Base-by-base conservation (phyloP, 2,113 vertebrate genomes). In the Mobula birostris region DNA sequence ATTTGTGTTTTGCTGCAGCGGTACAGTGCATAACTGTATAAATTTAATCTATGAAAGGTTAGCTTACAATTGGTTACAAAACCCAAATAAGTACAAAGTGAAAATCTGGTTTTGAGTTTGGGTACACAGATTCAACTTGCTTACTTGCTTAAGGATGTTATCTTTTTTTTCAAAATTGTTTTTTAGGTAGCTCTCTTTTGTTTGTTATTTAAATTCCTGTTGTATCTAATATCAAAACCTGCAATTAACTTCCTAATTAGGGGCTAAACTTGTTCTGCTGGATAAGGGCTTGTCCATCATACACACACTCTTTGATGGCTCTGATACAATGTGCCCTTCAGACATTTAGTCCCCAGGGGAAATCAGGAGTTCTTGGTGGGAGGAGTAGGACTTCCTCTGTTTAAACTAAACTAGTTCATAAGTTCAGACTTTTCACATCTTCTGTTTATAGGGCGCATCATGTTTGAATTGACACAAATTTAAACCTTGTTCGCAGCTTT, bases 171-270 rank as follows among this genome's bases (percentile, higher is more conserved):
- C 24, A 24, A 92, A 92, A 40, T 74, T 56, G 32, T 70, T 74
- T 72, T 93, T 17, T 74, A 74, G 32, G 32, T 72, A 72, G n/a
- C 27, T 92, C 68, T 48, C 68, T 72, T 92, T 70, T 92, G 66
- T 40, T 12, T 24, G 68, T 68, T 32, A 92, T 92, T 92, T 92
- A 92, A 72, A 72, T 92, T 92, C 90, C 32, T 72, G 66, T 68
- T 74, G 68, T 74, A 92, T 92, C 90, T 74, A 72, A 72, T 92
- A 92, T 74, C 90, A 92, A 92, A 68, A 92, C n/a, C 90, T 48
- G 90, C 90, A 92, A 92, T 92, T 92, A 92, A 92, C 88, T 91
- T 91, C 17, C 88, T 91, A 70, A 91, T 91, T 70, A 91, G 63
- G 88, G 88, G 17, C 88, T 70, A 70, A 91, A 91, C 32, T 92